phyloP scores from a whole-genome alignment of 2,888 invertebrate species.

The Tenthredo mesomela region DNA sequence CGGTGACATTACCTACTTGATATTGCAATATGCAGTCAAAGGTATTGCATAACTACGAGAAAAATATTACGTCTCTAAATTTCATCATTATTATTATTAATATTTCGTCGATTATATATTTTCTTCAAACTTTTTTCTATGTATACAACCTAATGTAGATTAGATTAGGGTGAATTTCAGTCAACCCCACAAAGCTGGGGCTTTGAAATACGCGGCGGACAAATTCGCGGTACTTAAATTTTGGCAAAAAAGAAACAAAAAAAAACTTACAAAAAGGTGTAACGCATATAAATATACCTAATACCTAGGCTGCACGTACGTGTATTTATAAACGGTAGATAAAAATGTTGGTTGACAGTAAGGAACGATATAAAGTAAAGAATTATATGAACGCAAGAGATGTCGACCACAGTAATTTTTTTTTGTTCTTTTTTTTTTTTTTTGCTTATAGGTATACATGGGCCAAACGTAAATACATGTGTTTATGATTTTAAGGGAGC shows the following conservation, averaged over 20 bases:
- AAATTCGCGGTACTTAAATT: slow-evolving; percentile 10
- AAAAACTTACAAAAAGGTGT: background rate
- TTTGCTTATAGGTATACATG: too few relatives aligned
- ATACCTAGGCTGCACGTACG: background rate
- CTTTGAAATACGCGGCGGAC: background rate
- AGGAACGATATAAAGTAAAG: slow-evolving; percentile 17
- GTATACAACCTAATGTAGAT: background rate
- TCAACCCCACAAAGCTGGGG: background rate
- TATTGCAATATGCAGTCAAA: background rate
- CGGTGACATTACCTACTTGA: background rate
- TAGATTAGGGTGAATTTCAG: background rate
- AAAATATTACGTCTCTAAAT: background rate
- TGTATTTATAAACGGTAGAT: background rate
- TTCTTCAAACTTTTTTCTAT: background rate
- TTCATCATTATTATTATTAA: background rate
- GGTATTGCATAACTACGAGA: background rate
- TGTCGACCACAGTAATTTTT: background rate
- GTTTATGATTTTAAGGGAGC: slow-evolving; percentile 37
- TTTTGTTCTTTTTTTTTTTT: too few relatives aligned
- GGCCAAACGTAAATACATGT: slow-evolving; percentile 17
- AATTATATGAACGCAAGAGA: background rate
- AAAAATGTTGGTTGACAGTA: slow-evolving; percentile 2
- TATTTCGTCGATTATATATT: background rate
- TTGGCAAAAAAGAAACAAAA: background rate
- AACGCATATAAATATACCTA: background rate